Percentiles rank a stretch among this genome's conserved stretches.
These are phyloP conservation scores for Drosophila busckii DNA, from an alignment of 1,140 invertebrate species.

Conservation along the genomic window DNA sequence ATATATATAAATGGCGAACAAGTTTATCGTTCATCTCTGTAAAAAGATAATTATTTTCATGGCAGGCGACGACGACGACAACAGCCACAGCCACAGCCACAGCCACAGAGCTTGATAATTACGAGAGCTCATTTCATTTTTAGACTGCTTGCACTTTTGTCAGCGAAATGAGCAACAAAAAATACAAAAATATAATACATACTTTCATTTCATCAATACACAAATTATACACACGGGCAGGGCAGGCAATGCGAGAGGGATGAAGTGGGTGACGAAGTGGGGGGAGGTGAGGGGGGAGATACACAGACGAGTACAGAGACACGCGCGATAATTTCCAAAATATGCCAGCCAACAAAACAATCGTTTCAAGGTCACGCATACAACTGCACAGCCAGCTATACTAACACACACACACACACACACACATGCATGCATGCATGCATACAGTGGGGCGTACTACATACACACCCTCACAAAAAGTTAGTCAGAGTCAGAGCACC, in stretches of 20 bases:
- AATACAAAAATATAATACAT: background rate
- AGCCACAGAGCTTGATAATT: no score
- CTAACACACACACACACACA: constrained; percentile 12
- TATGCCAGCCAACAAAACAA: constrained; percentile 70
- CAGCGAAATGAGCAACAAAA: constrained; percentile 14
- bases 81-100: no score
- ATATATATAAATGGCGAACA: constrained; percentile 23
- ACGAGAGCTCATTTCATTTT: constrained; percentile 65
- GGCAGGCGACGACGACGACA: constrained; percentile 20
- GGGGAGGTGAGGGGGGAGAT: background rate
- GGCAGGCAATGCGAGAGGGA: background rate
- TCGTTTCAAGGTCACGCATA: constrained; percentile 71
- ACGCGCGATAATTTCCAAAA: constrained; percentile 74
- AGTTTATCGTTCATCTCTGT: constrained; percentile 76
- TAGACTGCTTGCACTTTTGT: constrained; percentile 37
- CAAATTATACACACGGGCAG: background rate
- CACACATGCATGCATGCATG: background rate
- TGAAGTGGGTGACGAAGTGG: no score
- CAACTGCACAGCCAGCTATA: constrained; percentile 31
- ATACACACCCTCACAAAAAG: constrained; percentile 12
- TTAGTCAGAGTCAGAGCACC: constrained; percentile 9
- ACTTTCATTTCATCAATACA: constrained; percentile 39
- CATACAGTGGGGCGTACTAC: background rate
- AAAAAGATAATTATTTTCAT: constrained; percentile 74
- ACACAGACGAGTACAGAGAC: constrained; percentile 15